Base-by-base conservation (phyloP, 2,888 invertebrate genomes). In the Dichetophora obliterata region DNA sequence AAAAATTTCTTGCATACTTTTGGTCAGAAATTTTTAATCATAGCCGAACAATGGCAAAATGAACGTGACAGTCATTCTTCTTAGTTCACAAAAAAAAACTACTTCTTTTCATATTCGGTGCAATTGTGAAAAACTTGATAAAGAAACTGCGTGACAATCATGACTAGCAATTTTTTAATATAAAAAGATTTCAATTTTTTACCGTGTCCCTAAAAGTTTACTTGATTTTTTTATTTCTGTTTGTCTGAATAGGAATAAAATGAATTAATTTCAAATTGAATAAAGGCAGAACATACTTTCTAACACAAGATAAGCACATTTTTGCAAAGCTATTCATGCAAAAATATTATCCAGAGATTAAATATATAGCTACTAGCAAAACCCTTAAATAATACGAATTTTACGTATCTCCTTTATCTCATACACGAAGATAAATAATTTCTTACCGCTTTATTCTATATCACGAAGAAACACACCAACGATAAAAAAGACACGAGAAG, bases 11-110 rank as follows among this genome's bases (percentile, higher is more conserved):
- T 37, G 50, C 50, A 71, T 57, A 59, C 72, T 73, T 72, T 70
- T 63, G 52, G 70, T 70, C 70, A 72, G 61, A 66, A 73, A 59
- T 65, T 72, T 77, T 77, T 74, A 68, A 77, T 61, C 68, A 71
- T 63, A 70, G 37, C 3, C 68, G 54, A 43, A 61, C 69, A 68
- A 68, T 34, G 57, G 50, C 24, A 31, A 43, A 70, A 24, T 37
- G 66, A 68, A 75, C 66, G 68, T 68, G 75, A 68, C 75, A 43
- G 75, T 68, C 68, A 74, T 65, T 57, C 59, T 75, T 75, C n/a
- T 52, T 34, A 5, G 34, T 59, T 61, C 9, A 43, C 72, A 22
- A 63, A 73, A 57, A n/a, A 71, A 37, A 16, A 71, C 71, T 37
- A 16, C 34, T 37, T 24, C 48, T n/a, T n/a, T 63, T 61, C 73